phyloP scores from a whole-genome alignment of 2,113 vertebrate genomes.

The Sporophila hypoxantha region DNA sequence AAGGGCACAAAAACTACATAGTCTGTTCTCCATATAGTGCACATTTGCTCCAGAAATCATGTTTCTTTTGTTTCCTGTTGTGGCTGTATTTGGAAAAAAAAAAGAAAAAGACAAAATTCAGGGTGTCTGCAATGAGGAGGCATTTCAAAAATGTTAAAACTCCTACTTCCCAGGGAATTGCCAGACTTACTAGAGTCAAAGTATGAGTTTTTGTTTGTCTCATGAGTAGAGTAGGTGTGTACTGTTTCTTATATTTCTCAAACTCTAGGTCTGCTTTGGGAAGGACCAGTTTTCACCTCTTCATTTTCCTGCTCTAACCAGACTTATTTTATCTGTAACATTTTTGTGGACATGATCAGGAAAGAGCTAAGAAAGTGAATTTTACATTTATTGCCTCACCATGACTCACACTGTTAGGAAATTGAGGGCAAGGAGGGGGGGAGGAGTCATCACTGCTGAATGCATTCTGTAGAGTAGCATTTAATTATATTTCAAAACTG shows the following conservation, averaged over 20 bases:
- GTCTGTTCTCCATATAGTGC: not conserved
- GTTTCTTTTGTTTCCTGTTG: not conserved
- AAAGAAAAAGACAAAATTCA: not conserved
- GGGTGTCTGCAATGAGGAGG: not conserved
- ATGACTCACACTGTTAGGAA: not conserved
- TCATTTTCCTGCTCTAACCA: not conserved
- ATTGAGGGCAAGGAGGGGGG: not conserved
- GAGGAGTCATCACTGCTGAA: not conserved
- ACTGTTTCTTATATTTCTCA: not conserved
- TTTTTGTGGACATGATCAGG: not conserved
- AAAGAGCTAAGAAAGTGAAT: not conserved
- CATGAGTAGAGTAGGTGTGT: not conserved
- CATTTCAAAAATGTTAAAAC: not conserved
- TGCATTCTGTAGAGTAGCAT: not conserved
- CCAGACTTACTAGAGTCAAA: not conserved
- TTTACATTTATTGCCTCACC: not conserved
- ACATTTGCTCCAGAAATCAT: not conserved
- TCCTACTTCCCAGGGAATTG: not conserved
- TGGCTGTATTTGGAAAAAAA: not conserved
- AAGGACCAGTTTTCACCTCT: not conserved
- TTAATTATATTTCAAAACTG: not conserved
- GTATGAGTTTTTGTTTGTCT: fast-evolving
- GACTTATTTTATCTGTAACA: not conserved
- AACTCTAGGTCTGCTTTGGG: not conserved
- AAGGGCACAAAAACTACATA: not conserved